These are phyloP conservation scores for Heteropelma amictum DNA, from an alignment of 2,888 invertebrate genomes.

Conservation along the genomic window DNA sequence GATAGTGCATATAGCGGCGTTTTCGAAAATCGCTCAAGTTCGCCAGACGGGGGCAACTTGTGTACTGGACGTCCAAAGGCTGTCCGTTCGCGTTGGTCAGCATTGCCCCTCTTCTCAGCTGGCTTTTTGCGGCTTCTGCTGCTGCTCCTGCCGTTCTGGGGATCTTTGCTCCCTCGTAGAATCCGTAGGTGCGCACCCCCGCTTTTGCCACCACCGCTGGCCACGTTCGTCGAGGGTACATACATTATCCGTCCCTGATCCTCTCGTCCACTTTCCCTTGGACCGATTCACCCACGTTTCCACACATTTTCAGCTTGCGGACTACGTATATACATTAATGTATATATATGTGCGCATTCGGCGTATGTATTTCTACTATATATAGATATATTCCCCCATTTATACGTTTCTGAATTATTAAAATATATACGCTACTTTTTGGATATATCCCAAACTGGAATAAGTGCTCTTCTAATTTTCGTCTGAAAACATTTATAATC, in stretches of 20 bases:
- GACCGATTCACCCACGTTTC: conserved; percentile 28
- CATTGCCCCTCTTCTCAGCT: conserved; percentile 72
- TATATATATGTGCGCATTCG: not conserved
- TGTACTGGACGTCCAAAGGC: conserved; percentile 72
- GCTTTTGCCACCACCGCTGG: conserved; percentile 47
- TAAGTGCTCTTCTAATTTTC: conserved; percentile 69
- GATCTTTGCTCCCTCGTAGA: conserved; percentile 52
- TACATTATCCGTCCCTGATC: conserved; percentile 75
- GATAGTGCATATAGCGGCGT: conserved; percentile 21
- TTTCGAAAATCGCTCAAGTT: conserved; percentile 62
- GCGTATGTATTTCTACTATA: not conserved
- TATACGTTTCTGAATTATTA: conserved; percentile 72
- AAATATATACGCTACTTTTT: conserved; percentile 66
- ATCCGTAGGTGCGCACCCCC: conserved; percentile 53
- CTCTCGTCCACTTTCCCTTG: conserved; percentile 61
- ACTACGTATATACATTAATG: not conserved
- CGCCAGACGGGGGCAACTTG: conserved; percentile 73
- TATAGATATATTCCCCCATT: conserved; percentile 1
- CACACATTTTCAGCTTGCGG: conserved; percentile 24
- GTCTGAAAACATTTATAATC: not conserved
- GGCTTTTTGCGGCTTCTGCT: conserved; percentile 55
- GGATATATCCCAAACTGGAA: conserved; percentile 38
- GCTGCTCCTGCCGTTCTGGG: conserved; percentile 33
- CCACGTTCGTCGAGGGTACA: conserved; percentile 71
- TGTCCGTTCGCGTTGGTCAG: conserved; percentile 73